Evolutionary conservation across 2,113 vertebrate genomes (phyloP), one percentile per base, ranked within the genome.

Genomic region (Microcebus griseorufus): DNA sequence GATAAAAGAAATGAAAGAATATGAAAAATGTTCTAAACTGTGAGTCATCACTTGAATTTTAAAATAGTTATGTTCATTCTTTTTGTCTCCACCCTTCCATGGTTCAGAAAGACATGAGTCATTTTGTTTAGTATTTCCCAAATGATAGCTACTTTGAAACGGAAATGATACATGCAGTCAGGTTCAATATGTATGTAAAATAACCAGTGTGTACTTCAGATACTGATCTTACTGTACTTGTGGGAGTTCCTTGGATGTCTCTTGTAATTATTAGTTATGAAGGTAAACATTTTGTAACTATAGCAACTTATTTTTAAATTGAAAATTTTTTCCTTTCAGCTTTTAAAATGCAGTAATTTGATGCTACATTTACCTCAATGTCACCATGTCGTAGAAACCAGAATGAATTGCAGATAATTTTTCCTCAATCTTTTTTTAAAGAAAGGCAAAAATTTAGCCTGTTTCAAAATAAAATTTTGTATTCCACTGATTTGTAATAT

Each of bases 41-140:
- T 99, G 98, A 99, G 95, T 99, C 98, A 99, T 97, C 93, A 80
- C 70, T 97, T 95, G 94, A 51, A 96, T 98, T 99, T 98, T 98
- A 98, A 98, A 98, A 98, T 98, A 98, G 97, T 97, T 97, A 90
- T 96, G 84, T 97, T 95, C 92, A 96, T 67, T 98, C 93, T 98
- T 98, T 98, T 75, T 98, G 97, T 98, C 88, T 98, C 98, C 96
- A 98, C 98, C 97, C 98, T 98, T 98, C 90, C 97, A 70, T 39
- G 90, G 97, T 96, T 98, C 90, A 97, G 82, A 98, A 97, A 96
- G 86, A 95, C 93, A 97, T 99, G 98, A 99, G 94, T 99, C 95
- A 98, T 95, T 97, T 98, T 98, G 55, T 98, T 98, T 78, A 97
- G 96, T 97, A 96, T 97, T 99, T 98, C 98, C 98, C 94, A 98